Evolutionary conservation across 2,888 invertebrate species (phyloP), one percentile per base, ranked within the genome.

Genomic region (Drosophila differens): DNA sequence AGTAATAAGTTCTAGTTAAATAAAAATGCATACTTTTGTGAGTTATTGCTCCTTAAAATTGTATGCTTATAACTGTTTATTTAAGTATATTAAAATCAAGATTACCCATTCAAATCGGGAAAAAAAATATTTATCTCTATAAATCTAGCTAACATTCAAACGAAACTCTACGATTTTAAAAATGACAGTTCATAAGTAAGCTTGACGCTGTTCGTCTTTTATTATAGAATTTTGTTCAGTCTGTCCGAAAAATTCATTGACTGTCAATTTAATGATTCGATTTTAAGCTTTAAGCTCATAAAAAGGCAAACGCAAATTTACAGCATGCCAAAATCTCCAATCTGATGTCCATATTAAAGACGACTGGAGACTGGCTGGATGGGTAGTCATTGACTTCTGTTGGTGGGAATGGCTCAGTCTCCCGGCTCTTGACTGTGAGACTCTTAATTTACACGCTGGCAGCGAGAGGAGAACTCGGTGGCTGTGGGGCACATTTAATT

Each of bases 371-470:
- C 25, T 33, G 10, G 30, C 66, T 62, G 49, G 47, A 47, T 35
- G 39, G 47, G 30, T 63, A 54, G 47, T 47, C 47, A 25, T 60
- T 68, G 74, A 54, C 73, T 71, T 68, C 60, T 52, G 64, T 44
- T 25, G 49, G 22, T 47, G 49, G 52, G 14, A 19, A 16, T 57
- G n/a, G 62, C 72, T 65, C 37, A 41, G 10, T n/a, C 5, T 35
- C 10, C 30, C 53, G 14, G 9, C 25, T 33, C 32, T 7, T n/a
- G 37, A n/a, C 39, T 4, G 70, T 65, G 67, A 66, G 67, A 62
- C 66, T 83, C 85, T 88, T 85, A 85, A 85, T 88, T 85, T 78
- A 65, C 70, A 63, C 74, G 70, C 73, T 69, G 61, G 49, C 55
- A 59, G 76, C 55, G 55, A 77, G 49, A 73, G 82, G 79, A 85